A percentile compares a stretch with the other conserved stretches of the same genome.
phyloP scores from a whole-genome alignment of 2,113 vertebrate species.

The Atrichornis clamosus region DNA sequence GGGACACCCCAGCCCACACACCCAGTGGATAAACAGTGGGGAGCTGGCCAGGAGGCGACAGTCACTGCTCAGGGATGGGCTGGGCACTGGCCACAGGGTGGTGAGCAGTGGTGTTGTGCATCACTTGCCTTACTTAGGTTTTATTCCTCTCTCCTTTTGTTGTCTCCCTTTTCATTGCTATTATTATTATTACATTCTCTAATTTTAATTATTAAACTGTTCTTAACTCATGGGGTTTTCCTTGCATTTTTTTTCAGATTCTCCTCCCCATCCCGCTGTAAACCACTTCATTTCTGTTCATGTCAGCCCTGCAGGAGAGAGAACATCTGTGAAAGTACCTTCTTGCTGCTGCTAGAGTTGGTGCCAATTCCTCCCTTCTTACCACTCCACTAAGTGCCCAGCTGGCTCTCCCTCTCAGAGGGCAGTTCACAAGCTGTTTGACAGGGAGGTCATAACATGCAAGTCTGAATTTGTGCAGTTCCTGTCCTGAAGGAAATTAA shows the following conservation, averaged over 20 bases:
- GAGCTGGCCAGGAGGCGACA: neutral
- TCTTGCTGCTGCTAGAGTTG: neutral
- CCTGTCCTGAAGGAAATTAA: constrained; percentile 39
- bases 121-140: neutral
- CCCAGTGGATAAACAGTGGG: neutral
- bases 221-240: neutral
- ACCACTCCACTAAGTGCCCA: neutral
- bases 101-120: neutral
- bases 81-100: neutral
- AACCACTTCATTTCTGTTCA: neutral
- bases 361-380: neutral
- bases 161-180: neutral
- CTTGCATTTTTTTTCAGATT: neutral
- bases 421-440: neutral
- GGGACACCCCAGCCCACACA: neutral
- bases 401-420: neutral
- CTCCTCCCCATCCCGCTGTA: neutral
- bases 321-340: neutral
- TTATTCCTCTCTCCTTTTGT: neutral
- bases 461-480: constrained; percentile 1
- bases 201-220: neutral
- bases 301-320: neutral
- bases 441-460: neutral
- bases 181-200: neutral
- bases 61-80: rapidly evolving